Percentiles rank a stretch among this genome's conserved stretches.
Evolutionary conservation across 2,888 invertebrate species (phyloP).

Genomic region (Hyposoter dolosus): DNA sequence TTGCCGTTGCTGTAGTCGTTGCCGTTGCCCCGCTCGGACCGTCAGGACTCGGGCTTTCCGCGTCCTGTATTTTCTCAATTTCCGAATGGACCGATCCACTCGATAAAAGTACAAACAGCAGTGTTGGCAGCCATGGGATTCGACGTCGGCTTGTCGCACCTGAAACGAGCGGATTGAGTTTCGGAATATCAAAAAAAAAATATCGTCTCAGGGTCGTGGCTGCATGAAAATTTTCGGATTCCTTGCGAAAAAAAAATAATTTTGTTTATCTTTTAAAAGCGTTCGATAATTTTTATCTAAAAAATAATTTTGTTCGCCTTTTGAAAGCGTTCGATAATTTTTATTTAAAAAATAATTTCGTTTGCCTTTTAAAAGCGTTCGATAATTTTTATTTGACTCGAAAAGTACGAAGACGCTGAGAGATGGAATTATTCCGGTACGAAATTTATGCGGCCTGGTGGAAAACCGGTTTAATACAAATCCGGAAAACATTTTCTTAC

Average conservation of each 20-base stretch:
- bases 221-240: background rate
- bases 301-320: too few species aligned
- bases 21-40: conserved; percentile 16
- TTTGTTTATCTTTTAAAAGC: background rate
- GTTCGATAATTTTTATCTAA: too few species aligned
- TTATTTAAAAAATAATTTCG: too few species aligned
- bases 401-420: background rate
- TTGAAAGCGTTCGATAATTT: too few species aligned
- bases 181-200: background rate
- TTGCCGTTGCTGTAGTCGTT: background rate
- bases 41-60: background rate
- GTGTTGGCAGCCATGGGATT: background rate
- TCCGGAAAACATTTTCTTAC: background rate
- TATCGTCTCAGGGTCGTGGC: background rate
- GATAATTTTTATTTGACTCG: too few species aligned
- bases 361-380: too few species aligned
- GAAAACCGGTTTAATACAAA: background rate
- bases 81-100: conserved; percentile 60
- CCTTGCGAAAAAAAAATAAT: background rate
- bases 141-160: conserved; percentile 45
- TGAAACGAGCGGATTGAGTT: conserved; percentile 46
- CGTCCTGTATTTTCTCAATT: background rate
- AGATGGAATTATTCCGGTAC: background rate
- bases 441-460: background rate
- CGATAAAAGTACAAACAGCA: conserved; percentile 55